Percentiles rank a stretch among this genome's conserved stretches.
Evolutionary conservation across 2,113 vertebrate genomes (phyloP).

Genomic region (Xiphophorus couchianus): DNA sequence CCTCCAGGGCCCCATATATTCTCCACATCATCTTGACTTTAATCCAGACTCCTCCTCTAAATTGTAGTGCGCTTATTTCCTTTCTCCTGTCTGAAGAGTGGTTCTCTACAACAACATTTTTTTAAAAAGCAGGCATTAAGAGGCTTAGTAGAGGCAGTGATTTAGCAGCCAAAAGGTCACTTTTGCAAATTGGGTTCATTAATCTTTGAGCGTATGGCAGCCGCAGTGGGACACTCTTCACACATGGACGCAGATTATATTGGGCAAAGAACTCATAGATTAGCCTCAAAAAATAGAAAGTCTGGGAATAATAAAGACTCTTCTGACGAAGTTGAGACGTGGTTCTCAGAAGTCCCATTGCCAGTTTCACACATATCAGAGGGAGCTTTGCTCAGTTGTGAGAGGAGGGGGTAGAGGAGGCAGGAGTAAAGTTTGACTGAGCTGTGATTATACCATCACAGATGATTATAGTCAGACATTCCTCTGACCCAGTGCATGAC

Average conservation of each 20-base stretch:
- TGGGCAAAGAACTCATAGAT: slow-evolving; percentile 73
- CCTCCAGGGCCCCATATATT: slow-evolving; percentile 28
- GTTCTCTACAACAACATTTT: slow-evolving; percentile 72
- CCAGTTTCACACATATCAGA: slow-evolving; percentile 70
- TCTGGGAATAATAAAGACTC: slow-evolving; percentile 74
- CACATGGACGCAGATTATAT: slow-evolving; percentile 79
- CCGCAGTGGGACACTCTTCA: slow-evolving; percentile 77
- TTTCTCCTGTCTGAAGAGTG: slow-evolving; percentile 69
- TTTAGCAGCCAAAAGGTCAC: slow-evolving; percentile 83
- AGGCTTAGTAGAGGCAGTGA: slow-evolving; percentile 75
- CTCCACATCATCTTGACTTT: slow-evolving; percentile 61
- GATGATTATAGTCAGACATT: slow-evolving; percentile 69
- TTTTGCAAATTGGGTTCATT: slow-evolving; percentile 85
- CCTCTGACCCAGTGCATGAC: slow-evolving; percentile 61
- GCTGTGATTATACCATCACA: slow-evolving; percentile 74
- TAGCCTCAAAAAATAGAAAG: slow-evolving; percentile 69
- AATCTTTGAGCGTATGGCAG: slow-evolving; percentile 81
- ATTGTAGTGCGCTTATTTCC: slow-evolving; percentile 63
- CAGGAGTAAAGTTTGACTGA: slow-evolving; percentile 66
- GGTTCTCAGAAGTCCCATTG: slow-evolving; percentile 72
- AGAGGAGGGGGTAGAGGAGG: slow-evolving; percentile 48
- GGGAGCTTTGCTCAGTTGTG: slow-evolving; percentile 19
- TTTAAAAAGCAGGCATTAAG: slow-evolving; percentile 75
- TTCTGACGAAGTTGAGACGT: slow-evolving; percentile 61
- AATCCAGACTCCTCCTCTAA: slow-evolving; percentile 67